Conservation (phyloP, 2,797 vertebrate genomes). For the Halcyon smyrnensis region DNA sequence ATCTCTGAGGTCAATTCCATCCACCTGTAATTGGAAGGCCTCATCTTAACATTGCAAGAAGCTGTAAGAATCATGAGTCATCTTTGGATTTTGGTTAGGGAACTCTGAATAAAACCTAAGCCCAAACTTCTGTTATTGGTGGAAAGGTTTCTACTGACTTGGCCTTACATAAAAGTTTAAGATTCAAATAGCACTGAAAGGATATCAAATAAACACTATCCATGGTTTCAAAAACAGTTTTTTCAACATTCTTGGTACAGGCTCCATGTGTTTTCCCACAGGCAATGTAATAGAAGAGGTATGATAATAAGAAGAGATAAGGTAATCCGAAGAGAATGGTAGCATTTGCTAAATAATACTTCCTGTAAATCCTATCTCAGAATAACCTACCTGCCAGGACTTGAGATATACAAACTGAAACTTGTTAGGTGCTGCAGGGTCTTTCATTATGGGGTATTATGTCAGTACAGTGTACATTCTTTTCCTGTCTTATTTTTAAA, state of each 20-base stretch:
- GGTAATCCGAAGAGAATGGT: neutral
- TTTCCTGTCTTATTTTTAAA: rapidly evolving
- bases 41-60: slow-evolving; percentile 76
- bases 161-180: neutral
- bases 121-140: neutral
- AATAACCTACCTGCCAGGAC: neutral
- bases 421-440: neutral
- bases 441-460: neutral
- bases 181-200: neutral
- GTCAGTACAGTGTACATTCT: neutral
- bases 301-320: neutral
- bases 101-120: neutral
- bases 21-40: slow-evolving; percentile 89
- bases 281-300: neutral
- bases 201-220: neutral
- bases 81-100: slow-evolving; percentile 11
- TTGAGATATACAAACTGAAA: neutral
- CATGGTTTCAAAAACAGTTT: neutral
- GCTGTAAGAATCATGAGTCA: slow-evolving; percentile 57
- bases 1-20: slow-evolving; percentile 93
- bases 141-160: neutral
- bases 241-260: neutral
- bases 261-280: neutral
- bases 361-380: neutral
- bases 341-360: neutral